A percentile compares a stretch with the other conserved stretches of the same genome.
These are phyloP conservation scores for Rhinoraja longicauda DNA, from an alignment of 2,797 vertebrate species.

Conservation along the genomic window DNA sequence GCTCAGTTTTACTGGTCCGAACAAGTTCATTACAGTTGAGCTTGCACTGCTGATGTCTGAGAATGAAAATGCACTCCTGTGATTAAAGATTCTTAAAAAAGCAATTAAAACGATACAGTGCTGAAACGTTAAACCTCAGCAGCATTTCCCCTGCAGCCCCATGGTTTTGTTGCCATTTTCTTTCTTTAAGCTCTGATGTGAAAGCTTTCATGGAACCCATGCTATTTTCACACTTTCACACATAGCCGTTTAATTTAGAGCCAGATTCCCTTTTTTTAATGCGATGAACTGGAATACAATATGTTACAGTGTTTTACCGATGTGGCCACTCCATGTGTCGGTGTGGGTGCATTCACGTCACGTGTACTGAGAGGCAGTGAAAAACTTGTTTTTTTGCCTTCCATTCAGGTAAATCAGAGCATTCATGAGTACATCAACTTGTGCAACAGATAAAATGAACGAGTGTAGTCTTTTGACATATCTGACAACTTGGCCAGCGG, in stretches of 20 bases:
- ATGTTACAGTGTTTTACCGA: neutral
- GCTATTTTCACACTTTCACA: neutral
- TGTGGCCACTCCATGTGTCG: neutral
- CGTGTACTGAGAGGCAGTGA: too few relatives aligned
- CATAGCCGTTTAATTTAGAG: neutral
- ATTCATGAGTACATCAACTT: too few relatives aligned
- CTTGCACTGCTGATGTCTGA: neutral
- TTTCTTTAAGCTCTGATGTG: neutral
- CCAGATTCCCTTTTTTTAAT: neutral
- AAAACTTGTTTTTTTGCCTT: too few relatives aligned
- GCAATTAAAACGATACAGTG: neutral
- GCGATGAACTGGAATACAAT: neutral
- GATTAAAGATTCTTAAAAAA: neutral
- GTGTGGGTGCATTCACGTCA: too few relatives aligned
- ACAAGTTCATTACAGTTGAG: neutral
- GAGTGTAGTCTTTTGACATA: too few relatives aligned
- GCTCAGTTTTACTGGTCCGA: neutral
- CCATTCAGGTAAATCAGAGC: too few relatives aligned
- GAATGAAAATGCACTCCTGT: neutral
- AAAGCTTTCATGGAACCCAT: neutral
- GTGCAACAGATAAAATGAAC: too few relatives aligned
- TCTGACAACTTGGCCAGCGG: too few relatives aligned
- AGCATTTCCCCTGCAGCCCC: neutral
- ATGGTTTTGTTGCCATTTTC: neutral
- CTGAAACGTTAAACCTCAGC: neutral